Conservation (phyloP, 23 tunicate species). For the Botrylloides violaceus region DNA sequence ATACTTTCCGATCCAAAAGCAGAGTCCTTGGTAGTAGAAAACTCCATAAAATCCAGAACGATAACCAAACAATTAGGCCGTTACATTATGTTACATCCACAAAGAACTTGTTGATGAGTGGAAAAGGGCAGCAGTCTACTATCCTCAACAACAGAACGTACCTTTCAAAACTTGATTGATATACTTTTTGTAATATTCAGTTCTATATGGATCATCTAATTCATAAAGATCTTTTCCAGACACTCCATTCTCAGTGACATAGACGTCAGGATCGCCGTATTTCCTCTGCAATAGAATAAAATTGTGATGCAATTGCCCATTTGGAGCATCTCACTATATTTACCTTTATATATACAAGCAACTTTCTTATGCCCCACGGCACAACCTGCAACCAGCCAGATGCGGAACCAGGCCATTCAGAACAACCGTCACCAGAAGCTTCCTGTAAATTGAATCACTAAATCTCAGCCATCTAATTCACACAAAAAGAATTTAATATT, state of each 20-base stretch:
- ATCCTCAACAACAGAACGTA: background rate
- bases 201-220: slow-evolving; percentile 58
- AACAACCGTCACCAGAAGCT: slow-evolving; percentile 65
- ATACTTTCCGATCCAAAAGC: too few species aligned
- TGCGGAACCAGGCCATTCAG: slow-evolving; percentile 94
- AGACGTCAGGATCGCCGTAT: slow-evolving; percentile 78
- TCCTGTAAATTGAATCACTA: slow-evolving; percentile 35
- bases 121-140: too few species aligned
- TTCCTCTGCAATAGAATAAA: slow-evolving; percentile 25
- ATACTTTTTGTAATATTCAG: slow-evolving; percentile 67
- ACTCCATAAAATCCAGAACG: too few species aligned
- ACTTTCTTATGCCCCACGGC: slow-evolving; percentile 95
- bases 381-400: slow-evolving; percentile 86
- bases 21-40: too few species aligned
- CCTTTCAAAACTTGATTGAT: slow-evolving; percentile 90
- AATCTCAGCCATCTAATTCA: too few species aligned
- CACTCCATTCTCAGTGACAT: slow-evolving; percentile 96
- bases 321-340: background rate
- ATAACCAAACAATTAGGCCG: too few species aligned
- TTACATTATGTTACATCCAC: too few species aligned
- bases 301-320: background rate
- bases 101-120: too few species aligned
- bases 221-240: slow-evolving; percentile 54
- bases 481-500: too few species aligned
- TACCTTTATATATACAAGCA: slow-evolving; percentile 72